phyloP scores from a whole-genome alignment of 2,797 vertebrate genomes.

The Parotocinclus haroldoi region DNA sequence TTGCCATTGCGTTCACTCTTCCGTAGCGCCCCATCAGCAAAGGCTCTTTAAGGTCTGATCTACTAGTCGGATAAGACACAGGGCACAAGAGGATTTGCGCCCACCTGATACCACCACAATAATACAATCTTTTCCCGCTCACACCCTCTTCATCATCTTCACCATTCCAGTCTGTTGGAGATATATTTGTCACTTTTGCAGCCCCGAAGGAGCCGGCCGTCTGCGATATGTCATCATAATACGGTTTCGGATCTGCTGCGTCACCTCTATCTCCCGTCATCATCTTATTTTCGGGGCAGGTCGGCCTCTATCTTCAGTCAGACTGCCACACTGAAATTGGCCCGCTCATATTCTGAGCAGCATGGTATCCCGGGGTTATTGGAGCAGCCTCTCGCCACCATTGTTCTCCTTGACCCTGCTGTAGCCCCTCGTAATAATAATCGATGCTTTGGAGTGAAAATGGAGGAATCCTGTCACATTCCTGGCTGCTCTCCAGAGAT shows the following conservation, averaged over 20 bases:
- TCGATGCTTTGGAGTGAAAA: constrained; percentile 9
- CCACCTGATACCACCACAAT: constrained; percentile 5
- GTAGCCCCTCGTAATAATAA: constrained; percentile 27
- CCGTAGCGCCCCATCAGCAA: too few relatives aligned
- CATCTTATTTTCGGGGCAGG: neutral
- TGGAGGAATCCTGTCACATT: constrained; percentile 30
- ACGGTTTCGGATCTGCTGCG: constrained; percentile 27
- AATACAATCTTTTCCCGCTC: constrained; percentile 21
- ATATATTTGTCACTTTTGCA: constrained; percentile 36
- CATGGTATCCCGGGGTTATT: constrained; percentile 27
- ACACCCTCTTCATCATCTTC: constrained; percentile 15
- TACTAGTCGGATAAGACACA: too few relatives aligned
- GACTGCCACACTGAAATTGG: constrained; percentile 1
- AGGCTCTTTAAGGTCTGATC: too few relatives aligned
- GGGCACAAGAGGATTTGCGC: neutral
- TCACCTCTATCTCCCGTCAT: constrained; percentile 13
- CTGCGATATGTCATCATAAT: constrained; percentile 47
- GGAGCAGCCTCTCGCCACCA: constrained; percentile 19
- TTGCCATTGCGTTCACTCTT: too few relatives aligned
- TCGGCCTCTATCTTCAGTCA: too few relatives aligned
- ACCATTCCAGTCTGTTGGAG: constrained; percentile 27
- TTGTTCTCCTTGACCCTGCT: neutral
- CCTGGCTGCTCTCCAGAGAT: constrained; percentile 51
- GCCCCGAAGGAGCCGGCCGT: constrained; percentile 17
- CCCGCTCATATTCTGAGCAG: constrained; percentile 23